These are phyloP conservation scores for Tipula unca DNA, from an alignment of 2,888 invertebrate species.

Conservation along the genomic window DNA sequence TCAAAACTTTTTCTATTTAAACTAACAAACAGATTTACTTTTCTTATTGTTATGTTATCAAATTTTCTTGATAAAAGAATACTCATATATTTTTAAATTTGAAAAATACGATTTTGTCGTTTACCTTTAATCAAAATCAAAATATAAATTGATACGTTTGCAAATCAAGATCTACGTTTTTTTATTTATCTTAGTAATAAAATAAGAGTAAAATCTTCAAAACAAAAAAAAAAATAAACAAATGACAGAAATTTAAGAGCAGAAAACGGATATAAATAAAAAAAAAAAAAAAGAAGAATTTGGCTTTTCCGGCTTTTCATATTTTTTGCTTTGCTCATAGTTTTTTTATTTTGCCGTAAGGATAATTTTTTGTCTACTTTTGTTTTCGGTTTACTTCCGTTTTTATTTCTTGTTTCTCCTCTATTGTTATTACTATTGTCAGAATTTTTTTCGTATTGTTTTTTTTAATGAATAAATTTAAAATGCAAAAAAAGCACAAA, in stretches of 20 bases:
- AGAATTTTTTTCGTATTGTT: not conserved
- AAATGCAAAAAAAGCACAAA: not conserved
- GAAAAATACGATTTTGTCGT: not conserved
- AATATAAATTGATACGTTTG: not conserved
- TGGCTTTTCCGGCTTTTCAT: not conserved
- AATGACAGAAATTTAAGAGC: not conserved
- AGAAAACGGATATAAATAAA: not conserved
- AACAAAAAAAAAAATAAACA: no score
- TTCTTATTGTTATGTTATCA: not conserved
- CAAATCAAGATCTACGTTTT: not conserved
- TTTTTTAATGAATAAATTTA: not conserved
- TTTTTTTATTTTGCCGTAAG: not conserved
- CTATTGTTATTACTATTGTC: not conserved
- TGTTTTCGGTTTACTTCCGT: not conserved
- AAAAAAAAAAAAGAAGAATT: not conserved
- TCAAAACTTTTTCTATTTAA: not conserved
- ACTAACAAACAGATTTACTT: not conserved
- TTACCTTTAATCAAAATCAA: not conserved
- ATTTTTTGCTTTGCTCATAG: not conserved
- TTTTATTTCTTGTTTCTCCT: not conserved
- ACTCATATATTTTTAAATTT: not conserved
- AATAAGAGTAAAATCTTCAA: not conserved
- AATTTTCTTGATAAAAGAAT: no score
- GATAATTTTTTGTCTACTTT: not conserved
- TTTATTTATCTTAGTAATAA: not conserved